These are phyloP conservation scores for Quiscalus mexicanus DNA, from an alignment of 2,113 vertebrate genomes.

Conservation along the genomic window DNA sequence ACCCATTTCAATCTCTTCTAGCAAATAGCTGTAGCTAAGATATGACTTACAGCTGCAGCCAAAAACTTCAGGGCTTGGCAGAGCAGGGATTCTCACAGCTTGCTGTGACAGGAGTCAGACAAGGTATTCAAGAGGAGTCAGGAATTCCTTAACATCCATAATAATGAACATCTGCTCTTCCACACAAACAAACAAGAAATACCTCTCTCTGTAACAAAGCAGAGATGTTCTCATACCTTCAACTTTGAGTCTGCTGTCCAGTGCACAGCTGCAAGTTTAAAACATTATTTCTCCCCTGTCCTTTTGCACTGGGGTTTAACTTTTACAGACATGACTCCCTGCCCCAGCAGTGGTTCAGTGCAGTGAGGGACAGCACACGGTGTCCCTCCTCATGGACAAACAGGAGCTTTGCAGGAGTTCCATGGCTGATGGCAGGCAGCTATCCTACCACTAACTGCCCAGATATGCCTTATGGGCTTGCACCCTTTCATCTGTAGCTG, in stretches of 20 bases:
- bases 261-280: background rate
- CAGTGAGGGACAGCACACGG: accelerated
- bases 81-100: background rate
- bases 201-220: background rate
- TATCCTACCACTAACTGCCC: background rate
- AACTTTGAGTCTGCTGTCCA: background rate
- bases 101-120: constrained; percentile 33
- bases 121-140: background rate
- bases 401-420: background rate
- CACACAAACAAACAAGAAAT: background rate
- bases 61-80: constrained; percentile 34
- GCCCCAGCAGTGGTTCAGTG: background rate
- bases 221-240: background rate
- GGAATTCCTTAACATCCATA: background rate
- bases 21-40: background rate
- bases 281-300: background rate
- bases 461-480: background rate
- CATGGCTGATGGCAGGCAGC: background rate
- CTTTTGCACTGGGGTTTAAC: background rate
- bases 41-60: background rate
- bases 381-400: background rate
- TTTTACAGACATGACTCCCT: background rate
- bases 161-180: constrained; percentile 29
- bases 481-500: background rate
- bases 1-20: background rate